These are phyloP conservation scores for Ctenicera cuprea DNA, from an alignment of 2,888 invertebrate genomes.

Conservation along the genomic window DNA sequence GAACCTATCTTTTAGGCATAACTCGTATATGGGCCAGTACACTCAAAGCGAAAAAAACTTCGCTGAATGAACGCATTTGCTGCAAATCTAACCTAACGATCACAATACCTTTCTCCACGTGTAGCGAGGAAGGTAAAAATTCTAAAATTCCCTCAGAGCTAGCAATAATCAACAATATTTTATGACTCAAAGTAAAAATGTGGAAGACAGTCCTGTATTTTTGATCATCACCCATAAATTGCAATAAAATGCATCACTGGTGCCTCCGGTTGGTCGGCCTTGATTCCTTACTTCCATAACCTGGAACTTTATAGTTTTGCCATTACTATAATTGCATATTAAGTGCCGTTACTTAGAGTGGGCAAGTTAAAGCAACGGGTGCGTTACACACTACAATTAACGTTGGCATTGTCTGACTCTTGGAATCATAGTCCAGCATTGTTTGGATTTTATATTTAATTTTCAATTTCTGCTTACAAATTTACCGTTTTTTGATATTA, in stretches of 20 bases:
- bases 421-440: slow-evolving; percentile 13
- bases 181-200: too few relatives aligned
- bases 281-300: slow-evolving; percentile 28
- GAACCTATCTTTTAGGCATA: too few relatives aligned
- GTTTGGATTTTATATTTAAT: not conserved
- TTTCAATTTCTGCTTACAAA: not conserved
- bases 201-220: too few relatives aligned
- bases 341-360: slow-evolving; percentile 33
- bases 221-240: too few relatives aligned
- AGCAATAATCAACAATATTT: too few relatives aligned
- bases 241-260: not conserved
- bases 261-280: slow-evolving; percentile 27
- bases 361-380: slow-evolving; percentile 17
- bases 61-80: too few relatives aligned
- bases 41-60: too few relatives aligned
- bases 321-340: slow-evolving; percentile 38
- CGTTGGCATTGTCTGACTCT: slow-evolving; percentile 9
- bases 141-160: too few relatives aligned
- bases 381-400: slow-evolving; percentile 24
- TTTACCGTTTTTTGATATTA: slow-evolving; percentile 10
- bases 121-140: too few relatives aligned
- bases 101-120: too few relatives aligned
- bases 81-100: too few relatives aligned
- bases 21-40: too few relatives aligned
- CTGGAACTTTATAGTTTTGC: slow-evolving; percentile 35